Evolutionary conservation across 2,113 vertebrate species (phyloP), one percentile per base, ranked within the genome.

Genomic region (Leptobrachium ailaonicum): DNA sequence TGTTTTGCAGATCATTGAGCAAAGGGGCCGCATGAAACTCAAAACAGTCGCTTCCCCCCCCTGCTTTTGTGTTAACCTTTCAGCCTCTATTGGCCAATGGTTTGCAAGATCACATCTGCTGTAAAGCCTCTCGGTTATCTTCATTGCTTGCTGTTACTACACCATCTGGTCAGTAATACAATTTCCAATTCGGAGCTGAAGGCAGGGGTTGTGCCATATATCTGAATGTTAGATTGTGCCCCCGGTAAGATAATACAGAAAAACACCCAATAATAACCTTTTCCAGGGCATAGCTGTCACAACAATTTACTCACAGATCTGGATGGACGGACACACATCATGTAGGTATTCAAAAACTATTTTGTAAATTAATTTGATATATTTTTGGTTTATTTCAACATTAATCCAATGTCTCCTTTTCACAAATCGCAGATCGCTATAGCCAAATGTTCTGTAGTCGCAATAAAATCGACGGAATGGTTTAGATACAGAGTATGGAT

Each of bases 111-210:
- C 50, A 69, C 78, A 80, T 80, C 78, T 80, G 78, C 42, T 80
- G 63, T 71, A 66, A 80, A 74, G 78, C 78, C 62, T 68, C 71
- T 80, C 69, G 41, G 69, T 79, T 72, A 79, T 79, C 68, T 79
- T 50, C 71, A 80, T 60, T 74, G 71, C 78, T 80, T 43, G 42
- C 60, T 73, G 62, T 80, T 80, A 80, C 77, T 73, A 67, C 41
- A 71, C 78, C 78, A 80, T 80, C 78, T 80, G 78, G 78, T 80
- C 78, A 67, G 47, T 74, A 58, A 69, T 54, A 60, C 71, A 80
- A 68, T 74, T 71, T 80, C 63, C 71, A 73, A 56, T 80, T 80
- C 63, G 74, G 50, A 73, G 45, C 67, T n/a, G 9, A 13, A 9
- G 43, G 40, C 64, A 32, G 41, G 13, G 11, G 56, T 12, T 3